phyloP scores from a whole-genome alignment of 2,113 vertebrate species.

The Lathamus discolor region DNA sequence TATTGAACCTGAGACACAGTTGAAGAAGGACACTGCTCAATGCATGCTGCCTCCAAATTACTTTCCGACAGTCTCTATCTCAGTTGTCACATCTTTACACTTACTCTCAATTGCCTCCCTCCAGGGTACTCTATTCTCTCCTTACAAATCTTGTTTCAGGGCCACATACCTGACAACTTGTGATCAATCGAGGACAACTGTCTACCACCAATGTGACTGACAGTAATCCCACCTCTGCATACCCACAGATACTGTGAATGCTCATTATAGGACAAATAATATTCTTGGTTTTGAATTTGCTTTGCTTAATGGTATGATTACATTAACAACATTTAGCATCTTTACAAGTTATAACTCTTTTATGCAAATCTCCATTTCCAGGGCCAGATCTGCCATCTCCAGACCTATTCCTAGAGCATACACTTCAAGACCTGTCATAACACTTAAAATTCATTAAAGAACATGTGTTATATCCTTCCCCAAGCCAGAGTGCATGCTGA shows the following conservation, averaged over 20 bases:
- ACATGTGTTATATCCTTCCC: neutral
- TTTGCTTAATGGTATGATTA: neutral
- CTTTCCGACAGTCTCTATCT: neutral
- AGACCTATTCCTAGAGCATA: neutral
- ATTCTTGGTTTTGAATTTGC: fast-evolving
- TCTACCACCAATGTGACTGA: neutral
- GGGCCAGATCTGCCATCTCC: neutral
- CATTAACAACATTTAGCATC: neutral
- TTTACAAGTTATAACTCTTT: neutral
- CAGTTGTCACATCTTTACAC: neutral
- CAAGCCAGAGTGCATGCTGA: neutral
- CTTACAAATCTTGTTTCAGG: neutral
- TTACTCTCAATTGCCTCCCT: neutral
- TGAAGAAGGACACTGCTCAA: neutral
- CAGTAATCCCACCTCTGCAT: neutral
- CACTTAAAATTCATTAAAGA: neutral
- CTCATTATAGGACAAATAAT: fast-evolving
- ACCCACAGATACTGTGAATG: neutral
- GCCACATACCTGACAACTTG: neutral
- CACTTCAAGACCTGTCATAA: neutral
- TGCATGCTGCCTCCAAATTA: neutral
- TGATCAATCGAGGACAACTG: neutral
- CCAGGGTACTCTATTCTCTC: neutral
- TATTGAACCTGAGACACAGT: neutral
- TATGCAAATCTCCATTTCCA: neutral